Conservation (phyloP, 2,888 invertebrate genomes). For the Apodemia mormo region DNA sequence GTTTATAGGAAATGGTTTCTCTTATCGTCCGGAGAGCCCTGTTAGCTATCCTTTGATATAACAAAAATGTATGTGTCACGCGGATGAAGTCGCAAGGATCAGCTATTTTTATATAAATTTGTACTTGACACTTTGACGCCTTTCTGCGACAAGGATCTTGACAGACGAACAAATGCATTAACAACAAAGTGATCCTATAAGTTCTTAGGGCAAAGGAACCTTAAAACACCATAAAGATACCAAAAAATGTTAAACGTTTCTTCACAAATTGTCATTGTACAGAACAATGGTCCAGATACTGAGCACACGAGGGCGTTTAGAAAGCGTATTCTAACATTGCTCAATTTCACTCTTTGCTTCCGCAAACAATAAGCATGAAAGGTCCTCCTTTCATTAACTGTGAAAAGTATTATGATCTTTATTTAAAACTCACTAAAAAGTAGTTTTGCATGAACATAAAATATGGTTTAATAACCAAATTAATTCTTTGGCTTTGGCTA, state of each 20-base stretch:
- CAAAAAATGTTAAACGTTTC: not conserved
- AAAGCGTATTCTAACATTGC: conserved; percentile 39
- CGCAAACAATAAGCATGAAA: conserved; percentile 22
- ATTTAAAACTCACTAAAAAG: not conserved
- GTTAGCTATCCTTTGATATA: no score
- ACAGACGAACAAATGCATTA: no score
- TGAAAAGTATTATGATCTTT: not conserved
- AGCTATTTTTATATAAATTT: no score
- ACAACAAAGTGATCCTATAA: no score
- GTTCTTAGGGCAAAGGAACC: no score
- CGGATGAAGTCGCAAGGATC: no score
- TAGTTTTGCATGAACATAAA: not conserved
- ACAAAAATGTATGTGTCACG: no score
- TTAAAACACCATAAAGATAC: not conserved
- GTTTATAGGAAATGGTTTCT: no score
- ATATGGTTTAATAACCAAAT: no score
- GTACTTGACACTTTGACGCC: no score
- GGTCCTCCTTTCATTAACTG: not conserved
- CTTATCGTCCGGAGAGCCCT: no score
- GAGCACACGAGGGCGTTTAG: conserved; percentile 37
- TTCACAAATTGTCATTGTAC: conserved; percentile 3
- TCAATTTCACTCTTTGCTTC: conserved; percentile 41
- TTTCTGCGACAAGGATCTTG: no score
- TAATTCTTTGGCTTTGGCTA: not conserved
- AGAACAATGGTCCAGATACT: conserved; percentile 8